Base-by-base conservation (phyloP, 1,140 invertebrate genomes). In the Aphelenchoides avenae region DNA sequence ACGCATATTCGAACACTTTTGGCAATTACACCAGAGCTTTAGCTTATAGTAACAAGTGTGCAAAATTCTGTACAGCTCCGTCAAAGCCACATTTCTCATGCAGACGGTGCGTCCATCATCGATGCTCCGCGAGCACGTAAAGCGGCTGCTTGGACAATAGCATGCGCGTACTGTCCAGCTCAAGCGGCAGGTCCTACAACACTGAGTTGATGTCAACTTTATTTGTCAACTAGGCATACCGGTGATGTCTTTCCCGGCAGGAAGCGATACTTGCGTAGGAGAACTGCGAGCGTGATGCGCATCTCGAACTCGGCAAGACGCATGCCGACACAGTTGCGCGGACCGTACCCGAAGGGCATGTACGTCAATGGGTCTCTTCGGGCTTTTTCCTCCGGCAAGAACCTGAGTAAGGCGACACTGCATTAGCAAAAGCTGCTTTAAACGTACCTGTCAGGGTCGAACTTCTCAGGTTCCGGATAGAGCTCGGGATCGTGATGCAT, bases 231-330 rank as follows among this genome's bases (percentile, higher is more conserved):
- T 52, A 40, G 33, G 11, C 22, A 11, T 18, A 58, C 56, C 56
- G 52, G 34, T 36, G 54, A 43, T 15, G 42, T 58, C 43, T 30
- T 9, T 15, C 36, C 6, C 9, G 46, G 31, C 11, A 22, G 26
- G 43, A 61, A 61, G 15, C 34, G 31, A 18, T 51, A 61, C 36
- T 36, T 24, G 36, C 68, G 63, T 20, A 81, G 24, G 0, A 80
- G 39, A 13, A 46, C 31, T 7, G 75, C 72, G 6, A 82, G 18
- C 5, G 84, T 83, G 33, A 86, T 60, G 78, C 87, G 87, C 0
- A 83, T 80, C 70, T 86, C 82, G 41, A 87, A 63, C 3, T 84
- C 51, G 1, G 84, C 86, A 50, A 87, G 84, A 31, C 85, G 80
- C 73, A 81, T 80, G 37, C 84, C 85, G 18, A 83, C 73, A 52